Conservation (phyloP, 2,797 vertebrate genomes). For the Uromys caudimaculatus region DNA sequence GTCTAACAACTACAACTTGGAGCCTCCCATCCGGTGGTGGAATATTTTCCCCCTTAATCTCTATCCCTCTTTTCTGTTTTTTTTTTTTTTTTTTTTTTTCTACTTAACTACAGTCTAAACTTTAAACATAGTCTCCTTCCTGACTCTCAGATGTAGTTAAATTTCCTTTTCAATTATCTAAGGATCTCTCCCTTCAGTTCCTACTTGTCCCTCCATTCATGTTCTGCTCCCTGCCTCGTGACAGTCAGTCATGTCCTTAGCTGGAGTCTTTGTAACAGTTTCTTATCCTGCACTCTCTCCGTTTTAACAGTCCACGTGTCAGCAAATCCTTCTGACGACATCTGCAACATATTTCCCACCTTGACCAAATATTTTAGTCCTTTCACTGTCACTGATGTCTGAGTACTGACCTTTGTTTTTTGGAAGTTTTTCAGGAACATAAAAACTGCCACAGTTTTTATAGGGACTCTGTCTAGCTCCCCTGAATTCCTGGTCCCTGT, state of each 20-base stretch:
- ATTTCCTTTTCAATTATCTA: neutral
- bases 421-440: neutral
- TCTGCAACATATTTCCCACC: neutral
- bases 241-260: neutral
- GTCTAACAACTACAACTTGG: neutral
- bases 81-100: conserved; percentile 22
- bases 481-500: neutral
- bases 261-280: neutral
- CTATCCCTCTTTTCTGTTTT: neutral
- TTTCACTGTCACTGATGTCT: neutral
- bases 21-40: neutral
- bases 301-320: neutral
- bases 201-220: neutral
- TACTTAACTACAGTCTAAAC: neutral
- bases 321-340: neutral
- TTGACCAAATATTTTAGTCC: neutral
- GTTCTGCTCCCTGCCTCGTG: neutral
- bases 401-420: neutral
- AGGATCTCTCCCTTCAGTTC: neutral
- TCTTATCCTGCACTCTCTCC: neutral
- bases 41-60: neutral
- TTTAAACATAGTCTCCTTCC: neutral
- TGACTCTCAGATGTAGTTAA: neutral
- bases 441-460: neutral
- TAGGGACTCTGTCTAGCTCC: neutral